Percentiles rank a stretch among this genome's conserved stretches.
Evolutionary conservation across 2,888 invertebrate species (phyloP).

Genomic region (Caenorhabditis panamensis): DNA sequence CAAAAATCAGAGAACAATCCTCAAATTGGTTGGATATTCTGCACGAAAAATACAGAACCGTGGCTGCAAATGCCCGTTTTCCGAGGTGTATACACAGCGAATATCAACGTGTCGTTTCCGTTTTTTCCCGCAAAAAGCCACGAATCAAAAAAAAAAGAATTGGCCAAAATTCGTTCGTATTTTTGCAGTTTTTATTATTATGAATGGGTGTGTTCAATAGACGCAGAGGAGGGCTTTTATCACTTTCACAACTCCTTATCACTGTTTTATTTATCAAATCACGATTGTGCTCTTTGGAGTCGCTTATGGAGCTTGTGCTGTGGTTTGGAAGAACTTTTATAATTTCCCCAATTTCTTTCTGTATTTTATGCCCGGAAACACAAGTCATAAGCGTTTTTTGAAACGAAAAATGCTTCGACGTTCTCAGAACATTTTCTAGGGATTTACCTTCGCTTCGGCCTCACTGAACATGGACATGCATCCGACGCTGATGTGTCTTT

Average conservation of each 20-base stretch:
- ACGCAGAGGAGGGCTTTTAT: conserved; percentile 15
- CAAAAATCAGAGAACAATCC: background rate
- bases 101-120: conserved; percentile 29
- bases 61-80: conserved; percentile 19
- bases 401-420: background rate
- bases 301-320: conserved; percentile 9
- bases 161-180: background rate
- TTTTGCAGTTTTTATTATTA: conserved; percentile 38
- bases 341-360: background rate
- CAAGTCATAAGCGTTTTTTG: background rate
- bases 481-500: conserved; percentile 50
- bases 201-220: conserved; percentile 14
- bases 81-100: conserved; percentile 36
- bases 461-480: conserved; percentile 53
- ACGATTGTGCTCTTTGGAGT: conserved; percentile 18
- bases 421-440: background rate
- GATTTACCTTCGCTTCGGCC: conserved; percentile 53
- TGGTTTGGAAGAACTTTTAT: background rate
- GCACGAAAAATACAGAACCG: background rate
- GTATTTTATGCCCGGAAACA: background rate
- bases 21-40: background rate
- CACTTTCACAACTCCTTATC: background rate
- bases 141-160: conserved; percentile 9
- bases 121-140: no score
- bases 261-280: conserved; percentile 16